phyloP scores from a whole-genome alignment of 1,140 invertebrate genomes.

The Branchinecta lynchi region DNA sequence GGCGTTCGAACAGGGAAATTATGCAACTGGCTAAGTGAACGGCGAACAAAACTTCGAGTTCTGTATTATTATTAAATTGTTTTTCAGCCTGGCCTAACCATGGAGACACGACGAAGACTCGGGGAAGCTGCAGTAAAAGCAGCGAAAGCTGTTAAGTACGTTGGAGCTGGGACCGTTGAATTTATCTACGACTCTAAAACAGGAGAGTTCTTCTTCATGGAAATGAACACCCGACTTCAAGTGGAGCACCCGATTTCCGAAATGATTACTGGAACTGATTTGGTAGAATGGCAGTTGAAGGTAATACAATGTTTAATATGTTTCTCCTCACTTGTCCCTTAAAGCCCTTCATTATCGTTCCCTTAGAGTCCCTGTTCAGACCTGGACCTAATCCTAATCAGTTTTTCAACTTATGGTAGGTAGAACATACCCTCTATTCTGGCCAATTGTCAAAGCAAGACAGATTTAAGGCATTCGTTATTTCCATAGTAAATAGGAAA shows the following conservation, averaged over 20 bases:
- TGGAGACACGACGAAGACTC: slow-evolving; percentile 53
- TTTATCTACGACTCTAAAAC: slow-evolving; percentile 71
- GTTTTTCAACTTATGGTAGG: too few relatives aligned
- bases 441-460: too few relatives aligned
- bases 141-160: slow-evolving; percentile 63
- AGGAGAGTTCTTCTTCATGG: slow-evolving; percentile 95
- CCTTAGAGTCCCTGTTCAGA: too few relatives aligned
- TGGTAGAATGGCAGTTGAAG: slow-evolving; percentile 91
- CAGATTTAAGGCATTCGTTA: too few relatives aligned
- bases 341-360: too few relatives aligned
- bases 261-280: slow-evolving; percentile 82
- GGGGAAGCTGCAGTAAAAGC: slow-evolving; percentile 82
- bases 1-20: too few relatives aligned
- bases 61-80: slow-evolving; percentile 8
- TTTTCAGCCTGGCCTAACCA: slow-evolving; percentile 49
- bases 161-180: slow-evolving; percentile 91
- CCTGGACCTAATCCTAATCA: too few relatives aligned
- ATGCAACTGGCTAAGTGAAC: too few relatives aligned
- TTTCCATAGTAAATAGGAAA: too few relatives aligned
- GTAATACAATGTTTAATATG: too few relatives aligned
- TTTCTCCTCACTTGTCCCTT: too few relatives aligned
- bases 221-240: slow-evolving; percentile 92
- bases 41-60: background rate
- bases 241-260: slow-evolving; percentile 96
- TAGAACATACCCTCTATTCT: too few relatives aligned